Evolutionary conservation across 2,797 vertebrate genomes (phyloP), one percentile per base, ranked within the genome.

Genomic region (Falco berigora): DNA sequence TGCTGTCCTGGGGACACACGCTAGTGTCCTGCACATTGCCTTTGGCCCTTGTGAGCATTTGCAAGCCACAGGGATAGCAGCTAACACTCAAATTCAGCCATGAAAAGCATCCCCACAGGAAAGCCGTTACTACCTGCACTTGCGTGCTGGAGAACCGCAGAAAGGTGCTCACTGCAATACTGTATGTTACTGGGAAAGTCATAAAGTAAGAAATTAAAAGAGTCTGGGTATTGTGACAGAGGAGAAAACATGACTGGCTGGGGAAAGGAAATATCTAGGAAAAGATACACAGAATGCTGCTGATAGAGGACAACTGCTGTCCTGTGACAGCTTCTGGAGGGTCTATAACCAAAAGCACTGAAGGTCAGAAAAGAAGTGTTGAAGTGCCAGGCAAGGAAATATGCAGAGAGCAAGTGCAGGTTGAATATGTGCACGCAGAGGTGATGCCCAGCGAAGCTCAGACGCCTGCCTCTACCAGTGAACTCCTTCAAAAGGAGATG

Each of bases 161-260:
- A 79, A 63, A 63, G 11, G n/a, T 52, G 68, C 30, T 63, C 36
- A 23, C 56, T 47, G 56, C 56, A 69, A 28, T 36, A 30, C 25
- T 19, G 32, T 42, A 25, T 24, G 42, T 53, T 47, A 30, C 68
- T n/a, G 36, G 21, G 62, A 52, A 80, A 55, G 5, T 36, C 2
- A 1, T 32, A 61, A 68, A 62, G 16, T 62, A 15, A 68, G 79
- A 63, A 63, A 75, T 50, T 2, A 69, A 34, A 64, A n/a, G 18
- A 56, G 17, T 50, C 8, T 0, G 1, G 36, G 10, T 50, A 18
- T 42, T 4, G 0, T 50, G 36, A 30, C 9, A 71, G n/a, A 14
- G 50, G 32, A 68, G 79, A 63, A 68, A 79, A 62, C 22, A 12
- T 5, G 18, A 23, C 61, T 47, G 55, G 20, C 27, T 27, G 24